Percentiles rank a stretch among this genome's conserved stretches.
These are phyloP conservation scores for Agonopterix arenella DNA, from an alignment of 2,888 invertebrate genomes.

Conservation along the genomic window DNA sequence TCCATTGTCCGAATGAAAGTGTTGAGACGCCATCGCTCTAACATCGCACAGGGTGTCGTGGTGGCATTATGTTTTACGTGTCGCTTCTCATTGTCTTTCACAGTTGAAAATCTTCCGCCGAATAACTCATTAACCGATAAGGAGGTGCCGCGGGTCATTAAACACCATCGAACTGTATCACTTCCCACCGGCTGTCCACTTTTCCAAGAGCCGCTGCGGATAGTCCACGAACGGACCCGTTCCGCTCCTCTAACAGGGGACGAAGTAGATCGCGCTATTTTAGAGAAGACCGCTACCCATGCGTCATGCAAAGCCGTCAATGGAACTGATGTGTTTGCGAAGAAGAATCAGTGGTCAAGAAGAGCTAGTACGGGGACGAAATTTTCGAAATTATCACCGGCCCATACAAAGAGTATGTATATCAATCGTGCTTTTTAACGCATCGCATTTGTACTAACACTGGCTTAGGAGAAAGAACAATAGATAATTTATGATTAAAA, in stretches of 20 bases:
- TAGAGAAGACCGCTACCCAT: slow-evolving; percentile 46
- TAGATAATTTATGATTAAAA: too few species aligned
- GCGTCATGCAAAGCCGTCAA: slow-evolving; percentile 55
- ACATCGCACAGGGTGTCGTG: slow-evolving; percentile 55
- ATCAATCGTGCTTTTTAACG: slow-evolving; percentile 6
- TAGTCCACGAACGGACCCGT: slow-evolving; percentile 81
- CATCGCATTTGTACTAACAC: slow-evolving; percentile 3
- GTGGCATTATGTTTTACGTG: slow-evolving; percentile 62
- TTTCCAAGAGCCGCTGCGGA: slow-evolving; percentile 55
- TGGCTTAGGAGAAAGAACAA: too few species aligned
- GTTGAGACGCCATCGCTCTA: slow-evolving; percentile 18
- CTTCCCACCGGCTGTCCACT: slow-evolving; percentile 54
- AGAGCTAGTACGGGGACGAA: slow-evolving; percentile 66
- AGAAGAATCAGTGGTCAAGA: slow-evolving; percentile 52
- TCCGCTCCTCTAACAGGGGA: slow-evolving; percentile 81
- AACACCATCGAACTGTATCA: slow-evolving; percentile 62
- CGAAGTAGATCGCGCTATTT: slow-evolving; percentile 49
- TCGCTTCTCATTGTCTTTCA: slow-evolving; percentile 64
- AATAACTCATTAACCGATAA: slow-evolving; percentile 62
- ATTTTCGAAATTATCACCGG: slow-evolving; percentile 63
- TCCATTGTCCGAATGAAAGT: slow-evolving; percentile 2
- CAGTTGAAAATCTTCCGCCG: slow-evolving; percentile 62
- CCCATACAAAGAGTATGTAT: slow-evolving; percentile 72
- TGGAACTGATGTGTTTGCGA: slow-evolving; percentile 39
- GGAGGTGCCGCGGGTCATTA: slow-evolving; percentile 38